Evolutionary conservation across 2,888 invertebrate genomes (phyloP).

Genomic region (Brenthis daphne): DNA sequence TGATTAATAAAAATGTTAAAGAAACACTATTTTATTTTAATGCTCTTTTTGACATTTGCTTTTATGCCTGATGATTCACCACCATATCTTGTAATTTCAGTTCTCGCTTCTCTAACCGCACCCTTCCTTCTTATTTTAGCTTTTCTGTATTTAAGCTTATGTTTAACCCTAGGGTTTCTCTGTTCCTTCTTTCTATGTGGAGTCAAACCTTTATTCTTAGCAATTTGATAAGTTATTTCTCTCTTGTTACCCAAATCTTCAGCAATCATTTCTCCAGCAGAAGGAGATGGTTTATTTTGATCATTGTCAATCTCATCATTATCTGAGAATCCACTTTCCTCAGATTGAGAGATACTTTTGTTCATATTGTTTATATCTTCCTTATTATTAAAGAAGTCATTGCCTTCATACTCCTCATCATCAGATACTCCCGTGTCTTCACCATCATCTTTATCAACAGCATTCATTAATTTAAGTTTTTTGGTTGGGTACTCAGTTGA

Average conservation of each 20-base stretch:
- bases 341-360: slow-evolving; percentile 62
- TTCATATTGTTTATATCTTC: slow-evolving; percentile 16
- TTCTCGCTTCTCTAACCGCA: slow-evolving; percentile 92
- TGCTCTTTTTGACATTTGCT: slow-evolving; percentile 92
- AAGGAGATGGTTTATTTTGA: slow-evolving; percentile 63
- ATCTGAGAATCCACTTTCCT: slow-evolving; percentile 74
- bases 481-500: slow-evolving; percentile 55
- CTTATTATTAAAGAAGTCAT: slow-evolving; percentile 55
- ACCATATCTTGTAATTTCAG: slow-evolving; percentile 90
- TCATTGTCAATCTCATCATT: slow-evolving; percentile 63
- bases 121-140: slow-evolving; percentile 96
- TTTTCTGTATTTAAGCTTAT: slow-evolving; percentile 95
- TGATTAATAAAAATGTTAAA: slow-evolving; percentile 12
- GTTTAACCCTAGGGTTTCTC: slow-evolving; percentile 97
- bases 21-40: slow-evolving; percentile 88
- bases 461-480: slow-evolving; percentile 69
- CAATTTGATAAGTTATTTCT: slow-evolving; percentile 95
- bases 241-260: slow-evolving; percentile 84
- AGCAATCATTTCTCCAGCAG: slow-evolving; percentile 52
- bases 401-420: slow-evolving; percentile 68
- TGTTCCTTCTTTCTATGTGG: slow-evolving; percentile 95
- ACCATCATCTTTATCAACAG: slow-evolving; percentile 68
- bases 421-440: slow-evolving; percentile 74
- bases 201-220: slow-evolving; percentile 97
- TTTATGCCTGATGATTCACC: slow-evolving; percentile 98